phyloP scores from a whole-genome alignment of 2,888 invertebrate genomes.

The Bedellia somnulentella region DNA sequence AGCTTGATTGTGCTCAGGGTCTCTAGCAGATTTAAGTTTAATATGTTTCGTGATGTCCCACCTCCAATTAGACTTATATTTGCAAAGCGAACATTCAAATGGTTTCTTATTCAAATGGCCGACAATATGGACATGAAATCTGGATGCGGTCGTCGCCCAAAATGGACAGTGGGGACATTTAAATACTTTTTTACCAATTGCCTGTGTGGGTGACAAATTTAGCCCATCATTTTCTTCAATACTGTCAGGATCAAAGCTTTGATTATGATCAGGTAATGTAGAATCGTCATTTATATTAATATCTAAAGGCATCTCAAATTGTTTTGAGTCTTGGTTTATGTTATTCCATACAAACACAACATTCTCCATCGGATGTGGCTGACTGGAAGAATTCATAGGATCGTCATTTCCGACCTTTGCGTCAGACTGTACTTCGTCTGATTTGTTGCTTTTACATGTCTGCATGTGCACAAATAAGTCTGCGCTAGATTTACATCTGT shows the following conservation, averaged over 20 bases:
- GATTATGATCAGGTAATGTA: constrained; percentile 33
- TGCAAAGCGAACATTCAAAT: constrained; percentile 92
- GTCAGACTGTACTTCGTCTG: constrained; percentile 19
- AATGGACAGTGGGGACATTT: constrained; percentile 91
- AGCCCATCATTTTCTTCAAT: constrained; percentile 56
- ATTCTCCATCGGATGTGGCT: constrained; percentile 78
- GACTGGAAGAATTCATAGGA: constrained; percentile 24
- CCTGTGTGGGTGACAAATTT: constrained; percentile 64
- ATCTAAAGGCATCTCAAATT: constrained; percentile 40
- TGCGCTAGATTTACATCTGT: constrained; percentile 81
- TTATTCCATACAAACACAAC: constrained; percentile 82
- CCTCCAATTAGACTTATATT: constrained; percentile 93
- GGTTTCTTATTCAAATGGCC: constrained; percentile 92
- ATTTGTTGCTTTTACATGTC: constrained; percentile 63
- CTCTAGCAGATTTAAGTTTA: constrained; percentile 82
- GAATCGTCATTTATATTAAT: constrained; percentile 49
- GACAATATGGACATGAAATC: constrained; percentile 92
- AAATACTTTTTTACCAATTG: constrained; percentile 77
- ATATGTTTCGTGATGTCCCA: constrained; percentile 98
- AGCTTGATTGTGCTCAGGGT: constrained; percentile 77
- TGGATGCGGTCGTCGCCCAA: constrained; percentile 90
- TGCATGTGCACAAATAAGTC: constrained; percentile 77
- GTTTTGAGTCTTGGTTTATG: constrained; percentile 44
- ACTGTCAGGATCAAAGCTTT: constrained; percentile 33
- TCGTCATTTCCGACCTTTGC: constrained; percentile 23